A percentile compares a stretch with the other conserved stretches of the same genome.
These are phyloP conservation scores for Aurelia sp. DNA, from an alignment of 30 jellyfish, hydroid and myxozoan species.

Conservation along the genomic window DNA sequence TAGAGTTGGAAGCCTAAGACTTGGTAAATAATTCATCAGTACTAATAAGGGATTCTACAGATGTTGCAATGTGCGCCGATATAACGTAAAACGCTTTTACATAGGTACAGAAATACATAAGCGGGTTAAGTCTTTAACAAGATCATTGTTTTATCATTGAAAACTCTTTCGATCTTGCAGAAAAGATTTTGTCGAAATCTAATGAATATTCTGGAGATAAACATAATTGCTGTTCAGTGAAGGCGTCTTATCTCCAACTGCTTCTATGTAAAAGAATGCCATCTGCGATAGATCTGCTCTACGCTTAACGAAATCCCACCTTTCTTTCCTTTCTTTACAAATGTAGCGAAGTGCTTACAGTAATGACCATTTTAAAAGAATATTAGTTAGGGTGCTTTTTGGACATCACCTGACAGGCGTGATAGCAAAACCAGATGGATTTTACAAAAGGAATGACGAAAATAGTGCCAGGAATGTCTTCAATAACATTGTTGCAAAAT, in stretches of 20 bases:
- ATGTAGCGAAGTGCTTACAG: slow-evolving; percentile 47
- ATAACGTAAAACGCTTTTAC: slow-evolving; percentile 70
- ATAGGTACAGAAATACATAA: slow-evolving; percentile 76
- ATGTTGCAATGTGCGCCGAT: slow-evolving; percentile 68
- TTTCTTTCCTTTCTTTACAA: slow-evolving; percentile 40
- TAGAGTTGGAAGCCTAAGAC: slow-evolving; percentile 50
- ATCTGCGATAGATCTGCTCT: slow-evolving; percentile 60
- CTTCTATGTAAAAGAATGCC: slow-evolving; percentile 61
- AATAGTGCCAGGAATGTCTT: too few species aligned
- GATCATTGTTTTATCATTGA: slow-evolving; percentile 75
- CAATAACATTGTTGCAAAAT: too few species aligned
- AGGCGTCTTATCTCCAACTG: slow-evolving; percentile 66
- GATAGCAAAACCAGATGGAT: slow-evolving; percentile 40
- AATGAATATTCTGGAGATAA: slow-evolving; percentile 70
- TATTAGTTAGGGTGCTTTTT: slow-evolving; percentile 22
- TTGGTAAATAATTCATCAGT: slow-evolving; percentile 46
- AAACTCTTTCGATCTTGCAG: slow-evolving; percentile 82
- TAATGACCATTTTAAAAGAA: slow-evolving; percentile 51
- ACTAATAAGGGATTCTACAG: slow-evolving; percentile 72
- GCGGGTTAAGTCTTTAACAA: slow-evolving; percentile 81
- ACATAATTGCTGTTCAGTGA: slow-evolving; percentile 70
- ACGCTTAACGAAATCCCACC: slow-evolving; percentile 57
- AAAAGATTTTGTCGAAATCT: slow-evolving; percentile 77
- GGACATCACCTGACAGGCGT: slow-evolving; percentile 45
- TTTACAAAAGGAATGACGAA: slow-evolving; percentile 9